Evolutionary conservation across 53 echinoderm and acorn worm species (phyloP).

Genomic region (Apostichopus leukothele): DNA sequence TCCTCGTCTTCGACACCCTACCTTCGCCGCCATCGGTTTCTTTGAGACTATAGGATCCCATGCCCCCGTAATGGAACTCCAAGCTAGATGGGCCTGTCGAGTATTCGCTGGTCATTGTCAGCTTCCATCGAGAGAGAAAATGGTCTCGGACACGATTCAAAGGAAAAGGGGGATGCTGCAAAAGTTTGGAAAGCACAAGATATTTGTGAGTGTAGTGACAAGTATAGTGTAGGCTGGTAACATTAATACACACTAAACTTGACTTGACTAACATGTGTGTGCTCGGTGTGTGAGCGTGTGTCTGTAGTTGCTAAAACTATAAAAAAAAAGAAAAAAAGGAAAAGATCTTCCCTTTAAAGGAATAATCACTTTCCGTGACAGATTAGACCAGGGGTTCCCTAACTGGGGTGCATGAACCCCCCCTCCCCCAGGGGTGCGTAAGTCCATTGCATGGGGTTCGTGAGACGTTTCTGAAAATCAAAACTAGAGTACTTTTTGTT

Average conservation of each 20-base stretch:
- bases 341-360: background rate
- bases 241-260: no score
- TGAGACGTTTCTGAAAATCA: no score
- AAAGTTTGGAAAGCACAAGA: slow-evolving; percentile 73
- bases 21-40: slow-evolving; percentile 87
- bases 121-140: slow-evolving; percentile 60
- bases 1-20: slow-evolving; percentile 66
- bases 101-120: slow-evolving; percentile 67
- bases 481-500: no score
- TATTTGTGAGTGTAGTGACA: slow-evolving; percentile 71
- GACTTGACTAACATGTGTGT: background rate
- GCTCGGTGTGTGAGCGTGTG: background rate
- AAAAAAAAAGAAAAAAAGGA: background rate
- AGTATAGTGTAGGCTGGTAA: background rate
- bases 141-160: slow-evolving; percentile 61
- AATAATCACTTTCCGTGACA: background rate
- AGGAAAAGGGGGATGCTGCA: slow-evolving; percentile 55
- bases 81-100: slow-evolving; percentile 72
- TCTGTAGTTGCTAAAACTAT: no score
- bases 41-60: slow-evolving; percentile 77
- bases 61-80: slow-evolving; percentile 88
- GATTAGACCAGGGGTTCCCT: no score
- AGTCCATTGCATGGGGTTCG: no score
- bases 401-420: no score
- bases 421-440: no score